These are phyloP conservation scores for Aphelenchoides avenae DNA, from an alignment of 1,140 invertebrate genomes.

Conservation along the genomic window DNA sequence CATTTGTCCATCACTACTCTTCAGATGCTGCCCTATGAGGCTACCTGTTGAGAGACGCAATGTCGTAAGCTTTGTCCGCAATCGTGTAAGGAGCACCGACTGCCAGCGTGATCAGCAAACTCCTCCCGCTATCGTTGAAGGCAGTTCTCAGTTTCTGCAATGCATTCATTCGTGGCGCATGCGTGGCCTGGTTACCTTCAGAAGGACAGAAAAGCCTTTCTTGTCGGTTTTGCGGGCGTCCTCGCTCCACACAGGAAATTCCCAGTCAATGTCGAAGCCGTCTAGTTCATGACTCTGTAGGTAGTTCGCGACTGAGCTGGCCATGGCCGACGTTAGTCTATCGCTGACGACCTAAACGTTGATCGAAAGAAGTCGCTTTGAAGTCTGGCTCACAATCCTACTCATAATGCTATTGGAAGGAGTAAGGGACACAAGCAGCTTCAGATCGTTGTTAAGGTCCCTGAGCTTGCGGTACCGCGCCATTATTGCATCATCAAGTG, in stretches of 20 bases:
- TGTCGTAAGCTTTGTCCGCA: constrained; percentile 29
- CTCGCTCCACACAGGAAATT: constrained; percentile 43
- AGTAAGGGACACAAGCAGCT: constrained; percentile 22
- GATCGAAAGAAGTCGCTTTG: too few relatives aligned
- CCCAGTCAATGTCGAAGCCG: constrained; percentile 48
- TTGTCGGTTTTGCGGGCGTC: constrained; percentile 30
- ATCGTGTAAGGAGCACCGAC: constrained; percentile 38
- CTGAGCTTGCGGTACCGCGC: constrained; percentile 12
- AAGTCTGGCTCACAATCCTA: constrained; percentile 31
- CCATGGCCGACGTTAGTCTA: constrained; percentile 5
- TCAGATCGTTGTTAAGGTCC: constrained; percentile 11
- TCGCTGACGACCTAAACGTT: constrained; percentile 27
- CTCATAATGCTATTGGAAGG: constrained; percentile 22
- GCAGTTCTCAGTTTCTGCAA: constrained; percentile 26
- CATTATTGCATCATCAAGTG: neutral
- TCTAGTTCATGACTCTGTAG: constrained; percentile 23
- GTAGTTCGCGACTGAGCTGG: constrained; percentile 16
- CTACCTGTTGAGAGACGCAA: constrained; percentile 31
- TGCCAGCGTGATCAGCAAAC: constrained; percentile 31
- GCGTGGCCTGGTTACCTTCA: too few relatives aligned
- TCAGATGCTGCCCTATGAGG: neutral
- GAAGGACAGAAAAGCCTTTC: constrained; percentile 15
- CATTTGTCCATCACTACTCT: neutral
- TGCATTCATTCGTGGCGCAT: too few relatives aligned
- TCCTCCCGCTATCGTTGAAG: constrained; percentile 11